These are phyloP conservation scores for Rhyacichthys aspro DNA, from an alignment of 2,797 vertebrate genomes.

Conservation along the genomic window DNA sequence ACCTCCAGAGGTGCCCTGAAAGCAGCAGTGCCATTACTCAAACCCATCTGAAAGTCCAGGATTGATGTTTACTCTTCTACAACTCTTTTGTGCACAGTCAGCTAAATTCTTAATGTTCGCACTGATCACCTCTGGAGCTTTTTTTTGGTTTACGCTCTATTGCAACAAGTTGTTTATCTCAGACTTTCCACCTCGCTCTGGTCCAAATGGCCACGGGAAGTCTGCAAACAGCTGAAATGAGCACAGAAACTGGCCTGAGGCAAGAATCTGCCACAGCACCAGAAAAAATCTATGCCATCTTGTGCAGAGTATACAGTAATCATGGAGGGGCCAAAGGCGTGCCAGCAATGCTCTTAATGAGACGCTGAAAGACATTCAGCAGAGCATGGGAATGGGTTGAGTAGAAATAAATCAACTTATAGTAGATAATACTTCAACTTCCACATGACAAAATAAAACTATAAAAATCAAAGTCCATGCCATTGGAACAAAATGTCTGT, in stretches of 20 bases:
- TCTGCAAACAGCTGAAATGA: constrained; percentile 36
- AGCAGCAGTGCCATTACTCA: constrained; percentile 41
- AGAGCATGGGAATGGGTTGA: background rate
- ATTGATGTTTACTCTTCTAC: constrained; percentile 18
- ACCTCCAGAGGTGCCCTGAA: constrained; percentile 8
- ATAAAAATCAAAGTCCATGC: background rate
- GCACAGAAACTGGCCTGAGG: constrained; percentile 23
- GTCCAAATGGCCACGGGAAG: constrained; percentile 50
- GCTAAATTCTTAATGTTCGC: constrained; percentile 10
- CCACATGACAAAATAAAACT: background rate
- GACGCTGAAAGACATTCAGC: background rate
- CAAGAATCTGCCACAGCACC: constrained; percentile 23
- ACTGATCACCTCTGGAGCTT: constrained; percentile 15
- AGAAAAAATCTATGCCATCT: constrained; percentile 13
- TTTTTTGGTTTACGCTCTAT: background rate
- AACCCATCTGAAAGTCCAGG: constrained; percentile 23
- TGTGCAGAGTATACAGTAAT: constrained; percentile 20
- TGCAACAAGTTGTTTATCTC: constrained; percentile 42
- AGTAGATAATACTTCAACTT: background rate
- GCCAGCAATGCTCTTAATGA: constrained; percentile 17
- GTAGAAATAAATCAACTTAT: background rate
- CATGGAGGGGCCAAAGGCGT: constrained; percentile 14
- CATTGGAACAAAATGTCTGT: background rate
- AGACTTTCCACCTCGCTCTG: constrained; percentile 42
- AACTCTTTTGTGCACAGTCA: constrained; percentile 28